These are phyloP conservation scores for Cassiopea xamachana DNA, from an alignment of 30 jellyfish, hydroid and myxozoan species.

Conservation along the genomic window DNA sequence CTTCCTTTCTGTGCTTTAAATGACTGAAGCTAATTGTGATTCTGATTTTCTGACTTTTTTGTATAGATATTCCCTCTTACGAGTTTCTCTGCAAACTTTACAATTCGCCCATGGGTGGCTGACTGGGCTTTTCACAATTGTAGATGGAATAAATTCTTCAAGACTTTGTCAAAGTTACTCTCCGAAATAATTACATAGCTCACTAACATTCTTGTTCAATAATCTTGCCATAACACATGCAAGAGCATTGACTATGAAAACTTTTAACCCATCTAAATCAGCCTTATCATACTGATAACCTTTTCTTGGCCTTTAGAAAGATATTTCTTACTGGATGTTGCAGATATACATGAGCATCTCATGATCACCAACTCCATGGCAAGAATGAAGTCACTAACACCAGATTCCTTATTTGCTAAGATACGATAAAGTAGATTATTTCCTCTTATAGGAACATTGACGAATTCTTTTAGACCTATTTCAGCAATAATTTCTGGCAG, in stretches of 20 bases:
- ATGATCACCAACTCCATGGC: neutral
- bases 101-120: neutral
- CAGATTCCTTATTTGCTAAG: no score
- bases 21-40: neutral
- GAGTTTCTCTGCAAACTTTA: neutral
- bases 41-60: neutral
- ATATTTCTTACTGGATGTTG: neutral
- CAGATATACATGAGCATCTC: neutral
- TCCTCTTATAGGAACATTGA: no score
- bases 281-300: neutral
- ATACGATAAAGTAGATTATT: no score
- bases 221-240: neutral
- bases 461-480: no score
- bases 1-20: neutral
- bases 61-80: neutral
- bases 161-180: neutral
- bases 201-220: neutral
- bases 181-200: neutral
- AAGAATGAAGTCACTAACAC: no score
- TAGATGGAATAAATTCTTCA: neutral
- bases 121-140: neutral
- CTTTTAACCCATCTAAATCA: neutral
- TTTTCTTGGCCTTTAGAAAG: neutral
- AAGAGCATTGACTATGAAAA: neutral
- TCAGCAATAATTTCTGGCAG: no score